These are phyloP conservation scores for Nomada flava DNA, from an alignment of 2,888 invertebrate genomes.

Conservation along the genomic window DNA sequence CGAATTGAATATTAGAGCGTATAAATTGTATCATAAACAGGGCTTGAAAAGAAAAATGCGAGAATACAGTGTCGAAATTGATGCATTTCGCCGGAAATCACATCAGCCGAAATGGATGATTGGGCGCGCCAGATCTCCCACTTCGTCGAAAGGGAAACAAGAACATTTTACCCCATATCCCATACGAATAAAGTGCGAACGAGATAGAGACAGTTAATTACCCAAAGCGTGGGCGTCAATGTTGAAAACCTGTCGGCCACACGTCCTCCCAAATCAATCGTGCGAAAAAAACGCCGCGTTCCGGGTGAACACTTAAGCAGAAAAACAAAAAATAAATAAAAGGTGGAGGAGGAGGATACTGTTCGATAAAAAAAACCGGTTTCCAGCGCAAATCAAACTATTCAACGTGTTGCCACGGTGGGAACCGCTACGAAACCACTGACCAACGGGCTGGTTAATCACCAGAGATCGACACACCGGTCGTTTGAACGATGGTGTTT, in stretches of 20 bases:
- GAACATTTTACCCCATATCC: neutral
- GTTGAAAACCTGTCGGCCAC: conserved; percentile 53
- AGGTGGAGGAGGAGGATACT: neutral
- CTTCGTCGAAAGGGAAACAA: conserved; percentile 1
- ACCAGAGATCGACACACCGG: conserved; percentile 14
- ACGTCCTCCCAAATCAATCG: conserved; percentile 65
- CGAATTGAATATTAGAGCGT: neutral
- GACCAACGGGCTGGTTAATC: conserved; percentile 54
- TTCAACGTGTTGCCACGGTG: conserved; percentile 57
- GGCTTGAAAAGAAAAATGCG: neutral
- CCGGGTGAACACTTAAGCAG: conserved; percentile 50
- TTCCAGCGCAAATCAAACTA: conserved; percentile 63
- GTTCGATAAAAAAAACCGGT: conserved; percentile 70
- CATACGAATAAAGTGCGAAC: neutral
- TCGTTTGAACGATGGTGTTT: conserved; percentile 62
- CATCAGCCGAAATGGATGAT: neutral
- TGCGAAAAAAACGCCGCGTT: conserved; percentile 53
- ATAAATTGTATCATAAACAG: neutral
- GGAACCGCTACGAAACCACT: conserved; percentile 56
- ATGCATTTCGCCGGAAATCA: too few species aligned
- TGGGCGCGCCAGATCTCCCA: conserved; percentile 27
- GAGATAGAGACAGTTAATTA: conserved; percentile 60
- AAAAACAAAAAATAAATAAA: neutral
- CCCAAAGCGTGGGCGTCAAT: conserved; percentile 51
- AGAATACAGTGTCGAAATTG: neutral